phyloP scores from a whole-genome alignment of 2,888 invertebrate genomes.

The Petrolisthes cinctipes region DNA sequence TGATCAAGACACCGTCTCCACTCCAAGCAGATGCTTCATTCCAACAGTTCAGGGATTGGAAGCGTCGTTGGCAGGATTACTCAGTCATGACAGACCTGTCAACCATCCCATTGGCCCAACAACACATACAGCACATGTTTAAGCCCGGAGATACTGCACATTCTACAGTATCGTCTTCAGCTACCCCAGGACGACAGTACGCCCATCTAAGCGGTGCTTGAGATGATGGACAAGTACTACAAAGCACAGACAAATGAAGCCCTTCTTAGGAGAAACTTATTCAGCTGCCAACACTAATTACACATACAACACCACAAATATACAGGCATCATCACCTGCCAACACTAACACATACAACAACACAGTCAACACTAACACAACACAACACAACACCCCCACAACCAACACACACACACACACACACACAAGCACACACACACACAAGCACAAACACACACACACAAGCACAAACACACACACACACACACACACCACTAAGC shows the following conservation, averaged over 20 bases:
- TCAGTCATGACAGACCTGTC: constrained; percentile 20
- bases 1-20: constrained; percentile 12
- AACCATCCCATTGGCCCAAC: not conserved
- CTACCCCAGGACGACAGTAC: not conserved
- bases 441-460: no score
- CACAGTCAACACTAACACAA: no score
- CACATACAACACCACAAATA: no score
- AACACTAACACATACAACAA: no score
- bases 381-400: no score
- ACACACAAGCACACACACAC: no score
- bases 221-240: not conserved
- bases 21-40: constrained; percentile 19
- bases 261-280: not conserved
- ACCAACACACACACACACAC: no score
- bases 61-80: constrained; percentile 27
- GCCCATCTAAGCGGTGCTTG: not conserved
- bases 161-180: not conserved
- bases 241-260: not conserved
- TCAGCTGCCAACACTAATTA: constrained; percentile 9
- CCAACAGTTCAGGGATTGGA: constrained; percentile 25
- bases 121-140: constrained; percentile 20
- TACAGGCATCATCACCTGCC: no score
- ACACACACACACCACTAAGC: no score
- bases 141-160: not conserved
- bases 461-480: no score